phyloP scores from a whole-genome alignment of 1,140 invertebrate genomes.

The Charaxes varanes region DNA sequence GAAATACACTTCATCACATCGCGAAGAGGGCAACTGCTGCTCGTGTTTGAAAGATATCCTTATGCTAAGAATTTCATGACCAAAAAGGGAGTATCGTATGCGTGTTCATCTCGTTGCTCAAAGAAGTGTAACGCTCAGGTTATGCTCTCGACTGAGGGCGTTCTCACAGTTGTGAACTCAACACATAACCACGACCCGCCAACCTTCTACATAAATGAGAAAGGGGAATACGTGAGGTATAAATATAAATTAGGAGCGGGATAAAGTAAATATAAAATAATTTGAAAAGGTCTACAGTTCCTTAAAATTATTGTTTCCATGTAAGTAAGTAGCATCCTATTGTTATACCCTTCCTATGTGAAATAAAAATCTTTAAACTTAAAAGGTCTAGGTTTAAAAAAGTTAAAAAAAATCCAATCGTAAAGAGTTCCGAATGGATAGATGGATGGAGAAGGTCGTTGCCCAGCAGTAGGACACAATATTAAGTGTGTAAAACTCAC shows the following conservation, averaged over 20 bases:
- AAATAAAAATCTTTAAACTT: no score
- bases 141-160: slow-evolving; percentile 25
- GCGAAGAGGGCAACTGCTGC: slow-evolving; percentile 39
- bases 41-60: slow-evolving; percentile 42
- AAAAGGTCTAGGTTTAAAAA: no score
- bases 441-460: no score
- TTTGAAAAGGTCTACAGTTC: no score
- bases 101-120: slow-evolving; percentile 45
- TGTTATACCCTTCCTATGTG: no score
- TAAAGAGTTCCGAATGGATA: no score
- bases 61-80: slow-evolving; percentile 37
- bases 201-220: slow-evolving; percentile 35
- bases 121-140: slow-evolving; percentile 45
- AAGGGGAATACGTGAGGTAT: slow-evolving; percentile 37
- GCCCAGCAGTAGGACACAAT: no score
- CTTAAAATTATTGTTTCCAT: no score
- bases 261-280: slow-evolving; percentile 1
- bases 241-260: neutral
- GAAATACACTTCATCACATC: slow-evolving; percentile 55
- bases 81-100: slow-evolving; percentile 30
- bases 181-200: slow-evolving; percentile 37
- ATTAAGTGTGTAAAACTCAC: no score
- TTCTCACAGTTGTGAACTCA: slow-evolving; percentile 29
- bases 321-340: no score
- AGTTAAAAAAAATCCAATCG: no score